phyloP scores from a whole-genome alignment of 2,113 vertebrate genomes.

The Cynoglossus semilaevis region DNA sequence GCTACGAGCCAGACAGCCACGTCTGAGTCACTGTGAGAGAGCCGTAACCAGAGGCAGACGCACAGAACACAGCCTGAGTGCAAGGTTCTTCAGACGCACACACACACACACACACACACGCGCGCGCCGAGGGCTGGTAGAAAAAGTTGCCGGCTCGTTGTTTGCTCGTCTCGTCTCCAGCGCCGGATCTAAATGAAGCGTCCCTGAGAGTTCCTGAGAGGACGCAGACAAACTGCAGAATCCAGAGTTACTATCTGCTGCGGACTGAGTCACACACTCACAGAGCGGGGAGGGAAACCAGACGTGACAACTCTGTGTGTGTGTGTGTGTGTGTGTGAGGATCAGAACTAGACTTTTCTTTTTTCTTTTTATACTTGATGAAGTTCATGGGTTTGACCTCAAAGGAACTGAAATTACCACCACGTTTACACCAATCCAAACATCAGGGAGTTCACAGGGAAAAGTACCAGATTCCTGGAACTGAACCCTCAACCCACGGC shows the following conservation, averaged over 20 bases:
- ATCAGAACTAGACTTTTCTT: too few species aligned
- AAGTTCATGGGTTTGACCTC: too few species aligned
- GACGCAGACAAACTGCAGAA: slow-evolving; percentile 7
- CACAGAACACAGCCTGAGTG: slow-evolving; percentile 42
- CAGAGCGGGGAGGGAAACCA: slow-evolving; percentile 34
- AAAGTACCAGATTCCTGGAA: too few species aligned
- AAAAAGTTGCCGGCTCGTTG: slow-evolving; percentile 36
- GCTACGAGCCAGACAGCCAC: slow-evolving; percentile 60
- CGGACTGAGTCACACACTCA: slow-evolving; percentile 29
- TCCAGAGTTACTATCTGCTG: slow-evolving; percentile 29
- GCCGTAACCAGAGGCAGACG: slow-evolving; percentile 55
- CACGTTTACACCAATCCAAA: too few species aligned
- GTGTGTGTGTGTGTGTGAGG: too few species aligned
- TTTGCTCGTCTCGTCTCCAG: slow-evolving; percentile 13
- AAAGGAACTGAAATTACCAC: too few species aligned
- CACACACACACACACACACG: slow-evolving; percentile 18
- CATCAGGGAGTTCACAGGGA: too few species aligned
- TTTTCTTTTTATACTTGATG: too few species aligned
- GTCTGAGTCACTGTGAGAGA: slow-evolving; percentile 70
- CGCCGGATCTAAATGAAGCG: slow-evolving; percentile 18
- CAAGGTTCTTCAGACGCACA: slow-evolving; percentile 27
- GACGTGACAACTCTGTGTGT: too few species aligned
- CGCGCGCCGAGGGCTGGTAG: too few species aligned
- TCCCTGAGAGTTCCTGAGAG: slow-evolving; percentile 39
- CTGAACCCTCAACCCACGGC: too few species aligned